Percentiles rank a stretch among this genome's conserved stretches.
phyloP scores from a whole-genome alignment of 2,888 invertebrate species.

The Cosmorhoe ocellata region DNA sequence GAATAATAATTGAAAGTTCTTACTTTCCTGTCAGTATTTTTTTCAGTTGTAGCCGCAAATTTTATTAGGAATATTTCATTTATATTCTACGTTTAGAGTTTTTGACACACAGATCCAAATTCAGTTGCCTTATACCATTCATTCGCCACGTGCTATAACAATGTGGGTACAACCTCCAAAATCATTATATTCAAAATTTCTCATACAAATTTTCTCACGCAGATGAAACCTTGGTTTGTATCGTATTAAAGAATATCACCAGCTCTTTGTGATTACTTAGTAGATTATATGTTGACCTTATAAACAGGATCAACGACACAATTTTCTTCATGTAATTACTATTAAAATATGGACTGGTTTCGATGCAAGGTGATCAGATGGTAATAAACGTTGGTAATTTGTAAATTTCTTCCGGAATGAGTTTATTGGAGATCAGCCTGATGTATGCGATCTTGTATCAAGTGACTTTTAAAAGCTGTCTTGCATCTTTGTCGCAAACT shows the following conservation, averaged over 20 bases:
- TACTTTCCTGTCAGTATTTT: too few relatives aligned
- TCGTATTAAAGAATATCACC: constrained; percentile 14
- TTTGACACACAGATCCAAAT: too few relatives aligned
- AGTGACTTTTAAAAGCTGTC: constrained; percentile 1
- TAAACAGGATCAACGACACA: constrained; percentile 50
- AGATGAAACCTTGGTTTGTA: constrained; percentile 15
- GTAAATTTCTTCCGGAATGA: constrained; percentile 48
- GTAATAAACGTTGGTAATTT: constrained; percentile 35
- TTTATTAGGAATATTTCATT: too few relatives aligned
- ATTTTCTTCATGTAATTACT: constrained; percentile 47
- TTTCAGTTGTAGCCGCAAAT: too few relatives aligned
- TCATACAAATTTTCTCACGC: constrained; percentile 16
- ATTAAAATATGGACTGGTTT: constrained; percentile 55
- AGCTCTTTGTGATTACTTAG: constrained; percentile 23
- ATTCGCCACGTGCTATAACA: not conserved
- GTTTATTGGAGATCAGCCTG: constrained; percentile 14
- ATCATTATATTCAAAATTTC: constrained; percentile 1
- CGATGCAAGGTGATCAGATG: constrained; percentile 58
- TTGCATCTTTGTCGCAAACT: not conserved
- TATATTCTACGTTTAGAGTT: too few relatives aligned
- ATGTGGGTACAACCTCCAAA: constrained; percentile 18
- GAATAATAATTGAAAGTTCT: too few relatives aligned
- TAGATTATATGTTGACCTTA: constrained; percentile 41
- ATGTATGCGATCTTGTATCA: not conserved
- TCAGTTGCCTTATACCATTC: too few relatives aligned